Evolutionary conservation across 2,797 vertebrate species (phyloP), one percentile per base, ranked within the genome.

Genomic region (Sternarchorhynchus goeldii): DNA sequence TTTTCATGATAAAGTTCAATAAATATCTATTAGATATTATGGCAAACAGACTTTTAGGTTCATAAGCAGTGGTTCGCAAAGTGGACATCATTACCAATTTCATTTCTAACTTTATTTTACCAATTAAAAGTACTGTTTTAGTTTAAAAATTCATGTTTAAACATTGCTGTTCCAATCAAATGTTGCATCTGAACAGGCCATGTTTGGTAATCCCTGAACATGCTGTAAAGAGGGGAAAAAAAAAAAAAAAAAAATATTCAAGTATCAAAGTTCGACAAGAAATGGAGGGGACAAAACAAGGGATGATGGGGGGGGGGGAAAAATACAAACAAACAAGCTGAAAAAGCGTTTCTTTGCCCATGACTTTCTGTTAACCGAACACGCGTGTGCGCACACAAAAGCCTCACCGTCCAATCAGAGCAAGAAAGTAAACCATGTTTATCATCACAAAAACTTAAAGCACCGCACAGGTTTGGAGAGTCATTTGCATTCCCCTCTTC

Each of bases 201-300:
- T 81, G 87, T 88, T 89, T 91, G 88, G 89, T 77, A 87, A 89
- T 91, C 89, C 86, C 83, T 90, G 88, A 86, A 87, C 86, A 86
- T 84, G 88, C 89, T 85, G 85, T 86, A 89, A 90, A 74, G 72
- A 10, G 84, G 91, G 86, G 87, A 90, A 88, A 25, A 58, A 69
- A 5, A 60, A 62, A 86, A 87, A 90, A 88, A 25, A 58, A 69
- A 5, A 60, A 62, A 45, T n/a, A 72, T 93, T 97, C 95, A 98
- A 98, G 97, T 98, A 97, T 97, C 92, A 95, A 92, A 93, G 92
- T 94, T 94, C 93, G 92, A 94, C 92, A 93, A 92, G 93, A 93
- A 94, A 91, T 91, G 92, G 21, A 71, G 60, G 68, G 93, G 55
- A 73, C 57, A 18, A 32, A n/a, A 70, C 25, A 66, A 7, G 20